Evolutionary conservation across 64 coral and sea anemone species (phyloP), one percentile per base, ranked within the genome.

Genomic region (Montipora efflorescens): DNA sequence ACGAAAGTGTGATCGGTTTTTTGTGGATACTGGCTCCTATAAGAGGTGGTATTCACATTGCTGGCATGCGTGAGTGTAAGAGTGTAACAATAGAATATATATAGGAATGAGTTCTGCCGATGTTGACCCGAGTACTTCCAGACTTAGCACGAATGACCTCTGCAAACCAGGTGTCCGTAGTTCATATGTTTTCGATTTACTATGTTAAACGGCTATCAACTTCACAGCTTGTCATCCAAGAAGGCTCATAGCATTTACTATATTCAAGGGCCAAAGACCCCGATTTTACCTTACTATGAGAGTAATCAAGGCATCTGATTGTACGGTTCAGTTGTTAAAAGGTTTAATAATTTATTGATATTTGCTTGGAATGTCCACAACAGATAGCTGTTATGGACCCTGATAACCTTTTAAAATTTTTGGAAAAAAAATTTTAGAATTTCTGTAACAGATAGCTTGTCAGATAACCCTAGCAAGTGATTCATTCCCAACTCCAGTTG

Each of bases 91-190:
- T 16, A 68, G 64, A 68, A 68, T 68, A 68, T 18, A 36, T 36
- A 36, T 36, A 36, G 1, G 64, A 68, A 68, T 68, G 64, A 68
- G 64, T 68, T 68, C 64, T 68, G 64, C 64, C 4, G 16, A 68
- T 68, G 4, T 68, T 68, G 13, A 68, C 64, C 64, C 18, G 16
- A 68, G 64, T 68, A 13, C 64, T 18, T 68, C 12, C 16, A 13
- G 64, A 68, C 64, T 68, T 68, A 68, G 64, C 64, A 68, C 12
- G 64, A n/a, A 68, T 68, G 64, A 68, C 64, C 64, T 68, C 64
- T 68, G 64, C 64, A 68, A 68, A 68, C 64, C 64, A 68, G 8
- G 4, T 68, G 64, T 16, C 10, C 2, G 64, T 68, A 68, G 64
- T 68, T 68, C 64, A 68, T 2, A 68, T 68, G 64, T 14, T 68